A percentile compares a stretch with the other conserved stretches of the same genome.
Conservation (phyloP, 1,140 invertebrate genomes). For the Ceratosolen fusciceps region DNA sequence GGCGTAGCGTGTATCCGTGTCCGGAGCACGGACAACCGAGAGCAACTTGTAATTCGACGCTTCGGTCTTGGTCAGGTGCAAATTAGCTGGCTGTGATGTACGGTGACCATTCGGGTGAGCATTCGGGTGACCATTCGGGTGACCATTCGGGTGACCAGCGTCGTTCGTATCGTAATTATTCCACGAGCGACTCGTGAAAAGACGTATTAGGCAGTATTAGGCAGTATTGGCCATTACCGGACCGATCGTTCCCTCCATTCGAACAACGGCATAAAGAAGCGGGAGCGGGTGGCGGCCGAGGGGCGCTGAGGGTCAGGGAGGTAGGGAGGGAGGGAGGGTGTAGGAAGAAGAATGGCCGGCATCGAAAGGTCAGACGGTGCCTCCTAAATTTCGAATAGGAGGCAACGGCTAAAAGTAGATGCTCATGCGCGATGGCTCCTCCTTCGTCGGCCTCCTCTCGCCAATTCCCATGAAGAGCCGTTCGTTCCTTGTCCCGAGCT, state of each 20-base stretch:
- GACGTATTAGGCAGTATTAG: no score
- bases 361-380: slow-evolving; percentile 46
- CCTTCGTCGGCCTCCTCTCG: slow-evolving; percentile 31
- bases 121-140: neutral
- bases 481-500: neutral
- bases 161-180: no score
- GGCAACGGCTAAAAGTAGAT: no score
- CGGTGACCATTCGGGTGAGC: neutral
- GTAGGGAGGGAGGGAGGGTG: neutral
- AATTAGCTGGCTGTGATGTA: neutral
- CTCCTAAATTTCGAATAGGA: slow-evolving; percentile 51
- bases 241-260: no score
- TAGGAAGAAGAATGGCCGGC: neutral
- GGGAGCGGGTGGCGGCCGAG: neutral
- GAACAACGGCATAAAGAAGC: no score
- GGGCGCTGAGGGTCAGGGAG: no score
- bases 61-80: neutral
- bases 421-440: slow-evolving; percentile 45
- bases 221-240: no score
- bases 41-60: neutral
- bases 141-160: neutral
- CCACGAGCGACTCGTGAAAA: no score
- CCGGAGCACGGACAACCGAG: no score
- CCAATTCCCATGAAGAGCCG: slow-evolving; percentile 33
- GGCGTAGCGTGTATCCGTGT: no score